These are phyloP conservation scores for Sarcophaga caerulescens DNA, from an alignment of 2,888 invertebrate species.

Conservation along the genomic window DNA sequence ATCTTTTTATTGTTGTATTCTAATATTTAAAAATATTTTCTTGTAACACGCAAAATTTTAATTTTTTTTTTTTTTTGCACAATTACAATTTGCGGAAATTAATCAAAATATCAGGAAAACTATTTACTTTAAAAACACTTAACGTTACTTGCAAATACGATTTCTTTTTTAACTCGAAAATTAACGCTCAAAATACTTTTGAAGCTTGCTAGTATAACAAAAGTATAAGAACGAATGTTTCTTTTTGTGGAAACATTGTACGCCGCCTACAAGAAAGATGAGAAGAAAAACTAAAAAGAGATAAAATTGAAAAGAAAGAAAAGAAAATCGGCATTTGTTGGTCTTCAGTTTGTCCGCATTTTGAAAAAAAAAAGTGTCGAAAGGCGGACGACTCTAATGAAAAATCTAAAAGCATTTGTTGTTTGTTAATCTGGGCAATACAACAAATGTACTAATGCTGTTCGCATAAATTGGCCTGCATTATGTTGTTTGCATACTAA, in stretches of 20 bases:
- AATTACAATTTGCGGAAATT: no score
- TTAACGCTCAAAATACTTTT: background rate
- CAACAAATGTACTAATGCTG: background rate
- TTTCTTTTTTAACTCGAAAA: background rate
- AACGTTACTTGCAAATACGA: no score
- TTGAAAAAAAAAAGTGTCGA: constrained; percentile 43
- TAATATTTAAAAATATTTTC: no score
- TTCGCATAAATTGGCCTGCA: constrained; percentile 33
- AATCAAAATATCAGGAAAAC: no score
- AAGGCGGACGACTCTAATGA: background rate
- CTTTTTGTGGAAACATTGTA: background rate
- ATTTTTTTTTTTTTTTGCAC: no score
- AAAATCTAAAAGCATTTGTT: background rate
- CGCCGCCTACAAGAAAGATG: background rate
- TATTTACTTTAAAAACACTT: no score
- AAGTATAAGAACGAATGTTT: background rate
- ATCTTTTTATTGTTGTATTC: no score
- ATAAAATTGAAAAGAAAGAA: constrained; percentile 4
- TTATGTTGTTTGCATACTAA: constrained; percentile 18
- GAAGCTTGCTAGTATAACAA: background rate
- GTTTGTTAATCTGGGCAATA: constrained; percentile 50
- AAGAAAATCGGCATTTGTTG: constrained; percentile 64
- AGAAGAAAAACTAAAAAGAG: constrained; percentile 11
- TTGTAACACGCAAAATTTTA: no score
- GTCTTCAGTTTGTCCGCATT: constrained; percentile 71